Evolutionary conservation across 23 tunicate species (phyloP).

Genomic region (Styela plicata): DNA sequence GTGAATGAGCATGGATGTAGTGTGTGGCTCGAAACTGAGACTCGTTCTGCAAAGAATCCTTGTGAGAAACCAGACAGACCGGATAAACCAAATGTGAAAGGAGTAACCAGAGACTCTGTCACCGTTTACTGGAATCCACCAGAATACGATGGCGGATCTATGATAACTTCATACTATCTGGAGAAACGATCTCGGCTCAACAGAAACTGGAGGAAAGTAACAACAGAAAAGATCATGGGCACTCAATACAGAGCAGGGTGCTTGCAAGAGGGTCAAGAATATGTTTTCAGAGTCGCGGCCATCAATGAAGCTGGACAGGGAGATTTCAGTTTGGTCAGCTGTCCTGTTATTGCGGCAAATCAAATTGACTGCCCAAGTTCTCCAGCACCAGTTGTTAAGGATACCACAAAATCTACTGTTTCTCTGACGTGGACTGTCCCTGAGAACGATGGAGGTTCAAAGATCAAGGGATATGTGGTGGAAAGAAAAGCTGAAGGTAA

Average conservation of each 20-base stretch:
- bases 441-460: constrained; percentile 89
- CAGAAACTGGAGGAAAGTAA: constrained; percentile 80
- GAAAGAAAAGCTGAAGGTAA: constrained; percentile 61
- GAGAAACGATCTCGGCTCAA: constrained; percentile 87
- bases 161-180: constrained; percentile 33
- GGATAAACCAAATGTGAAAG: constrained; percentile 24
- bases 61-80: constrained; percentile 30
- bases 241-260: constrained; percentile 83
- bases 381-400: constrained; percentile 47
- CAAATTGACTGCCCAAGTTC: constrained; percentile 53
- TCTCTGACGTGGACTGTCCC: constrained; percentile 69
- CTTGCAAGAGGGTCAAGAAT: constrained; percentile 80
- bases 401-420: constrained; percentile 57
- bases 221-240: constrained; percentile 64
- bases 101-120: constrained; percentile 30
- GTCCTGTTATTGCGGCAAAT: constrained; percentile 54
- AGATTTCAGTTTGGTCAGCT: constrained; percentile 54
- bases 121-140: constrained; percentile 64
- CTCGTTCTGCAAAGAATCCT: constrained; percentile 29
- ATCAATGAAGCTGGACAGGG: constrained; percentile 83
- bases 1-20: constrained; percentile 77
- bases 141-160: constrained; percentile 70
- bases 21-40: constrained; percentile 37
- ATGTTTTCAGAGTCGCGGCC: constrained; percentile 90
- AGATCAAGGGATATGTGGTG: constrained; percentile 70